phyloP scores from a whole-genome alignment of 2,113 vertebrate genomes.

The Colius striatus region DNA sequence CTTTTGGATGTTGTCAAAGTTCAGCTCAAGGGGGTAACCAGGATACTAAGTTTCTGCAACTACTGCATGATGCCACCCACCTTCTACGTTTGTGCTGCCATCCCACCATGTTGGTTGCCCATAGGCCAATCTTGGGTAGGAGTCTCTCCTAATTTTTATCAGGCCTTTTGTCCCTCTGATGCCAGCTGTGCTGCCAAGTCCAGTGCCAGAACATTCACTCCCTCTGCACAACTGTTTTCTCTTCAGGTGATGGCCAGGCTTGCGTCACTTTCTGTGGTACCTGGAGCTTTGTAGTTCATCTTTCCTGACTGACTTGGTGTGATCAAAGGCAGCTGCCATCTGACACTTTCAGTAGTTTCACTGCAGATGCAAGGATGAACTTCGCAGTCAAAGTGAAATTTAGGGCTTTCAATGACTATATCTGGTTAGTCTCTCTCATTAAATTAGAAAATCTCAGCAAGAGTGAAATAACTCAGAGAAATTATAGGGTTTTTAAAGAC shows the following conservation, averaged over 20 bases:
- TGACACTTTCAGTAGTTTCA: background rate
- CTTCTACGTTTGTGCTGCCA: background rate
- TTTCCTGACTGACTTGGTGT: constrained; percentile 14
- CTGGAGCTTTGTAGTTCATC: constrained; percentile 36
- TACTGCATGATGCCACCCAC: background rate
- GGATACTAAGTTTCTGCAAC: background rate
- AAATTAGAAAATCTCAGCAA: background rate
- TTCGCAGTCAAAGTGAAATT: constrained; percentile 41
- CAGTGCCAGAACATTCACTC: background rate
- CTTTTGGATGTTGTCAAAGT: background rate
- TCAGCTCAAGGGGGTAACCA: background rate
- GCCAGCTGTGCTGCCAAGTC: background rate
- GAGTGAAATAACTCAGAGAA: background rate
- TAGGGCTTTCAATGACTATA: background rate
- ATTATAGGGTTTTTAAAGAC: background rate
- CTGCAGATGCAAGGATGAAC: background rate
- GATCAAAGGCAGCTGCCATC: constrained; percentile 30
- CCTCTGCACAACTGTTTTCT: background rate
- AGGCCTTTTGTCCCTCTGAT: background rate
- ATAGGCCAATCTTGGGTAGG: accelerated
- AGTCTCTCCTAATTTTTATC: background rate
- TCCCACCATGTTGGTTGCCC: accelerated
- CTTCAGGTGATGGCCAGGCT: background rate
- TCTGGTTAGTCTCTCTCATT: constrained; percentile 47
- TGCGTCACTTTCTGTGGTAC: background rate